These are phyloP conservation scores for Laothoe populi DNA, from an alignment of 2,888 invertebrate genomes.

Conservation along the genomic window DNA sequence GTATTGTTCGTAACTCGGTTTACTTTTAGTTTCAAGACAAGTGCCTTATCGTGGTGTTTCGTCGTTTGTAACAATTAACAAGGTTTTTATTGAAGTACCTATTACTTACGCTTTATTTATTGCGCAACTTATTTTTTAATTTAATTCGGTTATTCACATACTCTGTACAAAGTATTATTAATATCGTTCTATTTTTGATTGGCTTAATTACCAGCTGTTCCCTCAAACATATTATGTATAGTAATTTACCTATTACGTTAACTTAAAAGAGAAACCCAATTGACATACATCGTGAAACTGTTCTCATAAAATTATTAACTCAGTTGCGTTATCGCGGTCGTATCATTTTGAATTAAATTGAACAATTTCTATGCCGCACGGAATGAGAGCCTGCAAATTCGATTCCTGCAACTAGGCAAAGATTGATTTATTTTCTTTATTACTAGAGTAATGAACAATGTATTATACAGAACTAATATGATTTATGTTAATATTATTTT, in stretches of 20 bases:
- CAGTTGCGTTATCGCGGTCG: neutral
- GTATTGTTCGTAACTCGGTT: constrained; percentile 20
- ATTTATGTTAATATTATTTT: too few relatives aligned
- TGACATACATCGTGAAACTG: neutral
- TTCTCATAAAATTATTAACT: neutral
- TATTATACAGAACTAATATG: too few relatives aligned
- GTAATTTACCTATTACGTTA: neutral
- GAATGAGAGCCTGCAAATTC: too few relatives aligned
- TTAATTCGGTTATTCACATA: neutral
- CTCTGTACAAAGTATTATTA: neutral
- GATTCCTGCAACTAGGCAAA: too few relatives aligned
- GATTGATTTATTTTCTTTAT: too few relatives aligned
- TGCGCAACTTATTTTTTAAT: neutral
- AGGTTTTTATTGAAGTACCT: neutral
- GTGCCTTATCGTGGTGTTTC: neutral
- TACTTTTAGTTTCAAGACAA: neutral
- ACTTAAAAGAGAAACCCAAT: neutral
- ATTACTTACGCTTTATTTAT: neutral
- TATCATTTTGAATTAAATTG: too few relatives aligned
- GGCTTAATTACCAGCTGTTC: neutral
- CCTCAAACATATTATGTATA: neutral
- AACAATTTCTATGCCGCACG: too few relatives aligned
- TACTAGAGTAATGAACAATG: too few relatives aligned
- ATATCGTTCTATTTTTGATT: neutral
- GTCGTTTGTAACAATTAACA: neutral